Conservation (phyloP, 2,113 vertebrate genomes). For the Pteronura brasiliensis region DNA sequence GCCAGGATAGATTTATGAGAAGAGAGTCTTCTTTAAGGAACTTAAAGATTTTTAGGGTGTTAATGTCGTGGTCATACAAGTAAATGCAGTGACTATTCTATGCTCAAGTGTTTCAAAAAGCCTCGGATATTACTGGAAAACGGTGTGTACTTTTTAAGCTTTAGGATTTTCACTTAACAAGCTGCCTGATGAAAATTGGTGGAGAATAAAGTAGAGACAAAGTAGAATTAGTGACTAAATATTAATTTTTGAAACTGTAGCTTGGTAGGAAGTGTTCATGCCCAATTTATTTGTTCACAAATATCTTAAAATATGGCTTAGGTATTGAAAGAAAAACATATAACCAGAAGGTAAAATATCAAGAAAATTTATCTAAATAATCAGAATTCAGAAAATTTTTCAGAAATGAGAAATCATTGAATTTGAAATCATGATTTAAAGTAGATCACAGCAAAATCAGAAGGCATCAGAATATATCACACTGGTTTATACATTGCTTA, state of each 20-base stretch:
- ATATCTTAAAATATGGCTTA: neutral
- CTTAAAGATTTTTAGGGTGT: conserved; percentile 58
- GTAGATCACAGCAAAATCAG: neutral
- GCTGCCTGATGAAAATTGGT: neutral
- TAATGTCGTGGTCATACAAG: conserved; percentile 52
- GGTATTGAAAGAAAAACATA: neutral
- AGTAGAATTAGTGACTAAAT: conserved; percentile 44
- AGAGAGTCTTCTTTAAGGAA: conserved; percentile 52
- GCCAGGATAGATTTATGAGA: conserved; percentile 54
- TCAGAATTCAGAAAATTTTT: conserved; percentile 7
- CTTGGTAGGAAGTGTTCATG: neutral
- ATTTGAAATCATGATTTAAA: conserved; percentile 6
- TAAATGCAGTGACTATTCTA: conserved; percentile 38
- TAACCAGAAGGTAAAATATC: neutral
- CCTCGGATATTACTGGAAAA: conserved; percentile 54
- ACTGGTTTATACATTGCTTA: neutral
- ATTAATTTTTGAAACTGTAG: conserved; percentile 26
- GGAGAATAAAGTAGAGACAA: neutral
- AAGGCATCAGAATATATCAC: neutral
- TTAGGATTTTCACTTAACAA: conserved; percentile 28
- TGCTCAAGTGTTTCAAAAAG: conserved; percentile 66
- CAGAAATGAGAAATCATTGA: neutral
- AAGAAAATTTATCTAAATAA: neutral
- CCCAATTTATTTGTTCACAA: neutral
- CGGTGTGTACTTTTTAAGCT: neutral